phyloP scores from a whole-genome alignment of 2,113 vertebrate species.

The Ploceus nigricollis region DNA sequence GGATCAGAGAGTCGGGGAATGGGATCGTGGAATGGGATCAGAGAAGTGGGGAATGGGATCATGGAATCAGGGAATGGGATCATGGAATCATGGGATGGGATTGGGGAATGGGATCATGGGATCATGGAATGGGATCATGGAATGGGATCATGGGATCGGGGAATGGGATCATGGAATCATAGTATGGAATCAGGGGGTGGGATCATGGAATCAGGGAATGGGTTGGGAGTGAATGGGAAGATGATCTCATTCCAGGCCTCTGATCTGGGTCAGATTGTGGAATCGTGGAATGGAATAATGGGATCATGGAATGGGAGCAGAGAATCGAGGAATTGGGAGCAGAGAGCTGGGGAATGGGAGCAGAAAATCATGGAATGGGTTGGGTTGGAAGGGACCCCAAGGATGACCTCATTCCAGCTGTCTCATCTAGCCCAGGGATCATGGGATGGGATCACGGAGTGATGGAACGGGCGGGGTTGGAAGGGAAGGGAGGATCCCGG shows the following conservation, averaged over 20 bases:
- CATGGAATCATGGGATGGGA: too few species aligned
- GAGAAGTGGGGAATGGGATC: neutral
- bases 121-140: neutral
- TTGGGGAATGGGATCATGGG: too few species aligned
- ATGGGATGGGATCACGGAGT: neutral
- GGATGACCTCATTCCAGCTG: neutral
- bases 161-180: too few species aligned
- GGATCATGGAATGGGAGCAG: neutral
- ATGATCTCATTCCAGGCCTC: too few species aligned
- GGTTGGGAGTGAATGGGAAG: too few species aligned
- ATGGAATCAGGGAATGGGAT: neutral
- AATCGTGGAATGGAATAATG: too few species aligned
- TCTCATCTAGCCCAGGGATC: neutral
- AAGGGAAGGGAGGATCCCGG: neutral
- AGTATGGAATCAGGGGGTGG: too few species aligned
- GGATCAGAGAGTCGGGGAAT: accelerated
- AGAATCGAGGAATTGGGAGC: neutral
- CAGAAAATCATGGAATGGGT: neutral
- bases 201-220: neutral
- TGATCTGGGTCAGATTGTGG: too few species aligned
- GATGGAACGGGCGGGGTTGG: neutral
- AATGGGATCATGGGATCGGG: neutral
- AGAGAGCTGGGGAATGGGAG: neutral
- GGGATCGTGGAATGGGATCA: neutral
- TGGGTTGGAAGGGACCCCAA: neutral